Evolutionary conservation across 2,797 vertebrate species (phyloP).

Genomic region (Vespertilio murinus): DNA sequence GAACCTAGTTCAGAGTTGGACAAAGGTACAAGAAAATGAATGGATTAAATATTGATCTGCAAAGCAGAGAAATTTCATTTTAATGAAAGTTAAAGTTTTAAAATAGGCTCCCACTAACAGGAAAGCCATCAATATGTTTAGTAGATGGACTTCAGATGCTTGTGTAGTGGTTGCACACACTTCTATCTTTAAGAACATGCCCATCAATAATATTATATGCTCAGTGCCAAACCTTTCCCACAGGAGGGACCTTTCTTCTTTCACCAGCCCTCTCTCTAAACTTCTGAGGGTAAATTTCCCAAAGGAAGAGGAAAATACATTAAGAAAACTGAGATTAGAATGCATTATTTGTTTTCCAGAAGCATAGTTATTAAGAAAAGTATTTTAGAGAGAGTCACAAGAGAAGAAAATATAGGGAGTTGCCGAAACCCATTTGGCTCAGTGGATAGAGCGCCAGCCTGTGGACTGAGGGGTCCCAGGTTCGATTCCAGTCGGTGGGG

Average conservation of each 20-base stretch:
- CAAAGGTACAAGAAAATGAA: not conserved
- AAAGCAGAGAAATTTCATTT: constrained; percentile 33
- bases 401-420: not conserved
- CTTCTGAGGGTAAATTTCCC: not conserved
- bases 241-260: not conserved
- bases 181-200: not conserved
- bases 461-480: no score
- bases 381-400: not conserved
- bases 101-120: constrained; percentile 43
- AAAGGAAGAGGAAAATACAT: not conserved
- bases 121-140: constrained; percentile 47
- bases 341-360: not conserved
- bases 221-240: not conserved
- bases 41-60: not conserved
- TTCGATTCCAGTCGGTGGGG: no score
- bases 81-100: constrained; percentile 36
- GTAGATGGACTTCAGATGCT: not conserved
- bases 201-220: not conserved
- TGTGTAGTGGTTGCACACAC: not conserved
- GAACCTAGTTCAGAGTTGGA: not conserved
- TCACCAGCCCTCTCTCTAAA: not conserved
- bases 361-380: not conserved
- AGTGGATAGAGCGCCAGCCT: no score
- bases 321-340: not conserved
- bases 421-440: no score